Evolutionary conservation across 30 jellyfish, hydroid and myxozoan species (phyloP).

Genomic region (Aurelia aurita): DNA sequence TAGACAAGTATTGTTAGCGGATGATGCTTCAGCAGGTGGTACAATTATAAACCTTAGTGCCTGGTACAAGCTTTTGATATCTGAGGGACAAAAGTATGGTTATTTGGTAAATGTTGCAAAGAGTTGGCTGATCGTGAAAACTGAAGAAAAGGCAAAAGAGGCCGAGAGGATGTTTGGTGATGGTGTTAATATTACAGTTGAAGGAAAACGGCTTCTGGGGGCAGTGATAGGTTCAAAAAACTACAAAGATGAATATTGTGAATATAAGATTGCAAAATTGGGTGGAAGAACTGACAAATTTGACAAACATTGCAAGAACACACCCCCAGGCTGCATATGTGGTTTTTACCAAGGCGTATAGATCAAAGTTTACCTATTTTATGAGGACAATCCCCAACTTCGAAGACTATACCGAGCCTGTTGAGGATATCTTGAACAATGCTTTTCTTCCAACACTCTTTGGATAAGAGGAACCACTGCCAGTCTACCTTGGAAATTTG

Average conservation of each 20-base stretch:
- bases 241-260: neutral
- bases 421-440: neutral
- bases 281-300: too few species aligned
- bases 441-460: neutral
- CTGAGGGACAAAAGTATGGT: constrained; percentile 28
- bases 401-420: neutral
- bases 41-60: neutral
- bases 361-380: neutral
- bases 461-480: too few species aligned
- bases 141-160: neutral
- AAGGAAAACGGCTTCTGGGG: constrained; percentile 18
- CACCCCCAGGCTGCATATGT: constrained; percentile 19
- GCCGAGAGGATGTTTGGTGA: constrained; percentile 5
- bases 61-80: constrained; percentile 10
- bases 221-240: constrained; percentile 8
- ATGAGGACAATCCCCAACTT: neutral
- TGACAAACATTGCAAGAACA: constrained; percentile 2
- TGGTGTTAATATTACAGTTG: neutral
- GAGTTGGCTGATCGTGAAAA: constrained; percentile 35
- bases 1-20: too few species aligned
- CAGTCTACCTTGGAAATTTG: too few species aligned
- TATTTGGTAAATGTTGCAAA: constrained; percentile 14
- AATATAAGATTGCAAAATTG: constrained; percentile 14
- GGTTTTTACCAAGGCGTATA: neutral
- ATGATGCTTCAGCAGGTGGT: constrained; percentile 45